Percentiles rank a stretch among this genome's conserved stretches.
Conservation (phyloP, 1,140 invertebrate species). For the Ceratitis capitata region DNA sequence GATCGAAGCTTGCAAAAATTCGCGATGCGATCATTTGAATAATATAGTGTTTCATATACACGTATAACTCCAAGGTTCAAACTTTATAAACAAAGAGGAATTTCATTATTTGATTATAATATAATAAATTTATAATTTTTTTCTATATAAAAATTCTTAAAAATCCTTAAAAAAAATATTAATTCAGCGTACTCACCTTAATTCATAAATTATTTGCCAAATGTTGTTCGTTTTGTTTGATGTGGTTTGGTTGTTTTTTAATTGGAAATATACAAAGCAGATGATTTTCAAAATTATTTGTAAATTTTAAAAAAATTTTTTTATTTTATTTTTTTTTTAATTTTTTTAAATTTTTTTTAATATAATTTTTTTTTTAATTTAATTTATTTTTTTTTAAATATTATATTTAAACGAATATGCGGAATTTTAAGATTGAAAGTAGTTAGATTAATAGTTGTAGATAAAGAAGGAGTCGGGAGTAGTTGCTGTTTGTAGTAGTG, state of each 20-base stretch:
- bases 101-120: too few species aligned
- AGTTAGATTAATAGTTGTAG: background rate
- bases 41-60: too few species aligned
- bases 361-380: background rate
- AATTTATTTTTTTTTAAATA: background rate
- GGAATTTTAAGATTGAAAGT: background rate
- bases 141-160: background rate
- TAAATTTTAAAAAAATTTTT: too few species aligned
- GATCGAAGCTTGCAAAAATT: too few species aligned
- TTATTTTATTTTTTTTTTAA: background rate
- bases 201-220: background rate
- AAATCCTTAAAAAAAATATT: background rate
- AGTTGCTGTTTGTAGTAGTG: constrained; percentile 27
- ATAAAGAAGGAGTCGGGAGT: constrained; percentile 12
- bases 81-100: too few species aligned
- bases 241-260: background rate
- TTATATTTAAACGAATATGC: background rate
- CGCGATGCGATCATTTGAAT: too few species aligned
- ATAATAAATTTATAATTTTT: background rate
- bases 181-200: background rate
- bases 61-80: too few species aligned
- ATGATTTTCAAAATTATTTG: too few species aligned
- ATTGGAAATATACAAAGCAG: background rate
- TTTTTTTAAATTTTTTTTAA: background rate
- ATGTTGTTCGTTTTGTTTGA: background rate